These are phyloP conservation scores for Oopsacas minuta DNA, from an alignment of 37 sponge, comb jelly and placozoan genomes.

Conservation along the genomic window DNA sequence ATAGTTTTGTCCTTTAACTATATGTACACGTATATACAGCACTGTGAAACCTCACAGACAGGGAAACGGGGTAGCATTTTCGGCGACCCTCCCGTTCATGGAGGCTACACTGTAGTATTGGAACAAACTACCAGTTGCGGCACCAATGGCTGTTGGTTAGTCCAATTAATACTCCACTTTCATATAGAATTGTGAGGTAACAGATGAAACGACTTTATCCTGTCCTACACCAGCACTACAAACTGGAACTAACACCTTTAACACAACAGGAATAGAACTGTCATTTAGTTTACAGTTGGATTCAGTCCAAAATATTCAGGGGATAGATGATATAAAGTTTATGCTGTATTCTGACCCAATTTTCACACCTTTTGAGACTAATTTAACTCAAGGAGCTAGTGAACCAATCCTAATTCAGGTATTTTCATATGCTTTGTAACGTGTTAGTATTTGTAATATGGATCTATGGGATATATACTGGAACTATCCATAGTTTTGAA, in stretches of 20 bases:
- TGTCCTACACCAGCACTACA: slow-evolving; percentile 1
- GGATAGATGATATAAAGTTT: background rate
- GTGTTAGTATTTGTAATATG: too few species aligned
- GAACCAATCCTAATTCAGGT: slow-evolving; percentile 1
- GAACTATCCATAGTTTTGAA: too few species aligned
- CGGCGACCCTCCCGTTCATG: too few species aligned
- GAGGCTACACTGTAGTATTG: too few species aligned
- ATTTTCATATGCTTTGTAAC: too few species aligned
- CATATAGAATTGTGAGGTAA: background rate
- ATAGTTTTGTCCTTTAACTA: too few species aligned
- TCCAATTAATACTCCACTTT: background rate
- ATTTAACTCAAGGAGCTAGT: background rate
- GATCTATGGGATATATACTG: too few species aligned
- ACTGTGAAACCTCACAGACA: too few species aligned
- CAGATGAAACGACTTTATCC: background rate
- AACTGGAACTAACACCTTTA: slow-evolving; percentile 2
- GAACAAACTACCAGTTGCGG: too few species aligned
- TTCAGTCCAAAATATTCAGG: background rate
- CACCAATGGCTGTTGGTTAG: background rate
- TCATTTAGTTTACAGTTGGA: background rate
- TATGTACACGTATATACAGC: too few species aligned
- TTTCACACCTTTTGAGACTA: background rate
- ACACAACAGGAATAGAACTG: background rate
- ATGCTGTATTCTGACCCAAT: background rate
- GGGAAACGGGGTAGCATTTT: too few species aligned